These are phyloP conservation scores for Esox masquinongy DNA, from an alignment of 2,797 vertebrate species.

Conservation along the genomic window DNA sequence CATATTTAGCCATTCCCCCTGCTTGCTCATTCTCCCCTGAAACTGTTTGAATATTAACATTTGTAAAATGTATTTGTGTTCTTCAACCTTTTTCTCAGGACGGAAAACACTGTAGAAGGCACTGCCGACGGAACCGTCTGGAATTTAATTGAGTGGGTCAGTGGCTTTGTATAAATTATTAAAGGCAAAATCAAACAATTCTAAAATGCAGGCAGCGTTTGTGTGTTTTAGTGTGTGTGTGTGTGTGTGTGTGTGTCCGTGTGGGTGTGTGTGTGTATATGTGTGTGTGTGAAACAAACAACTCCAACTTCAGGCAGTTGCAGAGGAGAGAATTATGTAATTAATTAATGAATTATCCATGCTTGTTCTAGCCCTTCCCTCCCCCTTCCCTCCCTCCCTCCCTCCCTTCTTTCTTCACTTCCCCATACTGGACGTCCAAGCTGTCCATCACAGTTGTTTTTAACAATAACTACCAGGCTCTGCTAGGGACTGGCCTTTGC, in stretches of 20 bases:
- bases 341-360: conserved; percentile 31
- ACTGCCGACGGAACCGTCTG: conserved; percentile 43
- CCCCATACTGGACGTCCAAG: conserved; percentile 51
- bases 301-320: not conserved
- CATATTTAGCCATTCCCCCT: conserved; percentile 61
- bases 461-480: conserved; percentile 52
- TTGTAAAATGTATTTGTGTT: conserved; percentile 63
- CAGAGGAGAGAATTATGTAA: conserved; percentile 42
- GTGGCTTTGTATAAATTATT: conserved; percentile 68
- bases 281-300: too few relatives aligned
- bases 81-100: conserved; percentile 39
- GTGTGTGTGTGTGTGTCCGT: not conserved
- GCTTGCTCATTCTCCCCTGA: conserved; percentile 66
- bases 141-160: conserved; percentile 78
- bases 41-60: conserved; percentile 70
- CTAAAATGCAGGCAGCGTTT: conserved; percentile 33
- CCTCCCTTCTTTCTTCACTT: not conserved
- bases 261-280: too few relatives aligned
- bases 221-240: too few relatives aligned
- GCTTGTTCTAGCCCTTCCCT: conserved; percentile 25
- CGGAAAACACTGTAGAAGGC: conserved; percentile 42
- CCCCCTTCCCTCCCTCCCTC: not conserved
- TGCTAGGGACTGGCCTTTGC: conserved; percentile 51
- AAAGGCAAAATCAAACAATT: conserved; percentile 60
- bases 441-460: conserved; percentile 61